A percentile compares a stretch with the other conserved stretches of the same genome.
These are phyloP conservation scores for Okapia johnstoni DNA, from an alignment of 2,113 vertebrate genomes.

Conservation along the genomic window DNA sequence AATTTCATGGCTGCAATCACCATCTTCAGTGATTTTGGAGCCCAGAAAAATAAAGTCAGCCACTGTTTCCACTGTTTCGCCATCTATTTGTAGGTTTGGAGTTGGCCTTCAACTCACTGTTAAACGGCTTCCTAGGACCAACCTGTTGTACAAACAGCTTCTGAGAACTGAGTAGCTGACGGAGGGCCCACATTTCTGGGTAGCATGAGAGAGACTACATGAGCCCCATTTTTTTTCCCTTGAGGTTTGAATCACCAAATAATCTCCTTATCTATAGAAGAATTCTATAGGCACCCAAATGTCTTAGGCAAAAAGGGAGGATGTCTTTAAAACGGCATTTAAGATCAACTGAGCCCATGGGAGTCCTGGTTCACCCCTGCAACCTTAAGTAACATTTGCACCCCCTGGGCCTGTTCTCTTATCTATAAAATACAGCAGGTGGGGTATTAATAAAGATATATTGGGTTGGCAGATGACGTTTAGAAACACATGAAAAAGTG, in stretches of 20 bases:
- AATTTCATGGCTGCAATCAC: no score
- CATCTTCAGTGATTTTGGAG: no score
- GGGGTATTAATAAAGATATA: not conserved
- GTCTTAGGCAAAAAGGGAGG: not conserved
- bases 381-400: not conserved
- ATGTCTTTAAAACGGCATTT: not conserved
- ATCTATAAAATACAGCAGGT: not conserved
- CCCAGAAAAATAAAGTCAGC: no score
- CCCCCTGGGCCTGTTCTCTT: not conserved
- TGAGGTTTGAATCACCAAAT: not conserved
- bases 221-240: not conserved
- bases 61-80: no score
- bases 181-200: not conserved
- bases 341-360: not conserved
- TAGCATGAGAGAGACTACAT: not conserved
- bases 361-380: not conserved
- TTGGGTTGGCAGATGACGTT: not conserved
- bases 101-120: not conserved
- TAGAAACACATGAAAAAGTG: not conserved
- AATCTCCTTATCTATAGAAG: not conserved
- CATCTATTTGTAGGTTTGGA: not conserved
- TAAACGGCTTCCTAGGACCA: not conserved
- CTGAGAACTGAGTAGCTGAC: not conserved
- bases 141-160: not conserved
- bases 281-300: not conserved